Base-by-base conservation (phyloP, 2,888 invertebrate genomes). In the Dryomyza anilis region DNA sequence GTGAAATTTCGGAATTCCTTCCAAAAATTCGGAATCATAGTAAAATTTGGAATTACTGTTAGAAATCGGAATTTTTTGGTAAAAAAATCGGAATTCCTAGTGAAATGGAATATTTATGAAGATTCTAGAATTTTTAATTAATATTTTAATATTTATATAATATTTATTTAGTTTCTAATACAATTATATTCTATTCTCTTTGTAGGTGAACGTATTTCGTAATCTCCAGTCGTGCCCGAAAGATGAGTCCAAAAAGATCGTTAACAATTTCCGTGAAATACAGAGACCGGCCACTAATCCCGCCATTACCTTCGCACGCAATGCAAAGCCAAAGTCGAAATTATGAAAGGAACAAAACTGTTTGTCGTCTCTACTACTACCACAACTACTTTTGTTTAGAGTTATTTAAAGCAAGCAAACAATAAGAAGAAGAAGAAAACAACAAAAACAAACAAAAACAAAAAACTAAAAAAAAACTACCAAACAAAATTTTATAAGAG, bases 251-350 rank as follows among this genome's bases (percentile, higher is more conserved):
- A 83, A 83, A 71, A 83, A 82, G 71, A 83, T 83, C 72, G 77
- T 82, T 43, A 83, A 77, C 71, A 83, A 83, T 74, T 83, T 76
- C 73, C 82, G 83, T 33, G 81, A 82, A 72, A 81, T 83, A 53
- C 83, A 83, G 71, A 78, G 77, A 39, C 82, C 83, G 36, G 75
- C 74, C 60, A 81, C 81, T 70, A 77, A 82, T 74, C 83, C 83
- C 6, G 82, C 83, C 74, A 79, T 83, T 64, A 74, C 79, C 58
- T 83, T 83, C 66, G 82, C 83, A 10, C 76, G 83, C 65, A 83
- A 83, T 71, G 80, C 80, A 67, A 80, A 80, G 68, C 77, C 80
- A 68, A 83, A 83, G 73, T 82, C 83, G 61, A 83, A 83, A 73
- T 80, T 83, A 78, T 83, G 81, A 81, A 64, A 48, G 8, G 14